phyloP scores from a whole-genome alignment of 2,797 vertebrate genomes.

The Delichon dasypus region DNA sequence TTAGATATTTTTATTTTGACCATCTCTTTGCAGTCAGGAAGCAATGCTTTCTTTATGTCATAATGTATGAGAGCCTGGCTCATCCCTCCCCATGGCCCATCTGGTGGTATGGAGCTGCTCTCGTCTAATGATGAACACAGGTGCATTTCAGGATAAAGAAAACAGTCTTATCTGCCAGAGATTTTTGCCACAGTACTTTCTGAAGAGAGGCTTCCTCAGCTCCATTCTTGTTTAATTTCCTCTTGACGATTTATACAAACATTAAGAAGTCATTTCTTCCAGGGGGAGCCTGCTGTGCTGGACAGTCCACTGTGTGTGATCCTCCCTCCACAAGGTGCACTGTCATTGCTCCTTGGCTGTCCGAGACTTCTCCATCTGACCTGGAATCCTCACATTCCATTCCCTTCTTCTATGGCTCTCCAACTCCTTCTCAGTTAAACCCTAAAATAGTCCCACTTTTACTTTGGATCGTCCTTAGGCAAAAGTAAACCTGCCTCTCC shows the following conservation, averaged over 20 bases:
- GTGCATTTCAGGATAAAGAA: not conserved
- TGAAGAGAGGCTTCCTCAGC: not conserved
- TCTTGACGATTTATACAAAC: not conserved
- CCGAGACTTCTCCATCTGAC: not conserved
- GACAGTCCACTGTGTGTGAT: not conserved
- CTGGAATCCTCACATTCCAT: not conserved
- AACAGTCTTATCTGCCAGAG: not conserved
- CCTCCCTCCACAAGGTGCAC: not conserved
- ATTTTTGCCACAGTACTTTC: not conserved
- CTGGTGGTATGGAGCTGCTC: not conserved
- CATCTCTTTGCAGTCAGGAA: not conserved
- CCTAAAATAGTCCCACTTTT: not conserved
- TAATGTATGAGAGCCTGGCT: not conserved
- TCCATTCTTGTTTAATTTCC: not conserved
- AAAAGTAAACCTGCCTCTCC: not conserved
- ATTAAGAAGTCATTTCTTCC: not conserved
- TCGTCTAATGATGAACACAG: not conserved
- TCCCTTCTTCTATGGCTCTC: not conserved
- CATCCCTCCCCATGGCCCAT: not conserved
- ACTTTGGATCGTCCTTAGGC: not conserved
- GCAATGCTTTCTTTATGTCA: not conserved
- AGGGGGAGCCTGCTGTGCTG: not conserved
- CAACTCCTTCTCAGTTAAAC: not conserved
- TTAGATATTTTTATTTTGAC: not conserved
- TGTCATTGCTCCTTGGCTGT: not conserved